A percentile compares a stretch with the other conserved stretches of the same genome.
These are phyloP conservation scores for Eulithis testata DNA, from an alignment of 2,888 invertebrate species.

Conservation along the genomic window DNA sequence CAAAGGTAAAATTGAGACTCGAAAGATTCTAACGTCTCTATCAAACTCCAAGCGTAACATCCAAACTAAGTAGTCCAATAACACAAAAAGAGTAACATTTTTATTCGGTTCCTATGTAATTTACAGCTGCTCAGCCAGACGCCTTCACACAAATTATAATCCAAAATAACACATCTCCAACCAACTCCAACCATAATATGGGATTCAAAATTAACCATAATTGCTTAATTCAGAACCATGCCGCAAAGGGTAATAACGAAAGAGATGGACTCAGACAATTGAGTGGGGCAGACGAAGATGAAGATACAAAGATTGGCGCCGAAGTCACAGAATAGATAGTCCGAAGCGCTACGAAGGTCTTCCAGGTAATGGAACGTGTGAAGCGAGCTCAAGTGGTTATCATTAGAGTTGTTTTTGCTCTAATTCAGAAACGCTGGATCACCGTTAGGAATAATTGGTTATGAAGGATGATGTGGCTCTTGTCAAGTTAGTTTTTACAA, in stretches of 20 bases:
- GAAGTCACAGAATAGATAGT: slow-evolving; percentile 22
- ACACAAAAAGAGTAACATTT: slow-evolving; percentile 39
- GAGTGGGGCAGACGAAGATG: slow-evolving; percentile 53
- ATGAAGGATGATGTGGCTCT: slow-evolving; percentile 33
- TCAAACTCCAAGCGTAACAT: slow-evolving; percentile 42
- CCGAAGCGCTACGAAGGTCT: slow-evolving; percentile 52
- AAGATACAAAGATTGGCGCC: slow-evolving; percentile 45
- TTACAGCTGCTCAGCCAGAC: slow-evolving; percentile 82
- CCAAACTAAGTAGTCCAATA: slow-evolving; percentile 43
- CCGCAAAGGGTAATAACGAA: slow-evolving; percentile 51
- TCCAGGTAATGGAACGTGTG: slow-evolving; percentile 78
- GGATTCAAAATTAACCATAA: slow-evolving; percentile 83
- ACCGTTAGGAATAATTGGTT: slow-evolving; percentile 45
- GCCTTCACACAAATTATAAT: slow-evolving; percentile 83
- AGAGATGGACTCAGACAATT: slow-evolving; percentile 52
- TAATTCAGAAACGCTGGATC: slow-evolving; percentile 51
- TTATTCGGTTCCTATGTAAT: slow-evolving; percentile 63
- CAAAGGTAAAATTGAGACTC: not conserved
- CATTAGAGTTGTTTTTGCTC: slow-evolving; percentile 71
- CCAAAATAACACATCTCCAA: slow-evolving; percentile 82
- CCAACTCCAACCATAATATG: slow-evolving; percentile 74
- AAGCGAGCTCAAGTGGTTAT: slow-evolving; percentile 71
- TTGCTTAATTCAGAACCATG: slow-evolving; percentile 80
- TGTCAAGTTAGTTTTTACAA: slow-evolving; percentile 26
- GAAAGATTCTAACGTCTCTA: slow-evolving; percentile 21